Conservation (phyloP, 30 jellyfish, hydroid and myxozoan species). For the Aurelia aurita region DNA sequence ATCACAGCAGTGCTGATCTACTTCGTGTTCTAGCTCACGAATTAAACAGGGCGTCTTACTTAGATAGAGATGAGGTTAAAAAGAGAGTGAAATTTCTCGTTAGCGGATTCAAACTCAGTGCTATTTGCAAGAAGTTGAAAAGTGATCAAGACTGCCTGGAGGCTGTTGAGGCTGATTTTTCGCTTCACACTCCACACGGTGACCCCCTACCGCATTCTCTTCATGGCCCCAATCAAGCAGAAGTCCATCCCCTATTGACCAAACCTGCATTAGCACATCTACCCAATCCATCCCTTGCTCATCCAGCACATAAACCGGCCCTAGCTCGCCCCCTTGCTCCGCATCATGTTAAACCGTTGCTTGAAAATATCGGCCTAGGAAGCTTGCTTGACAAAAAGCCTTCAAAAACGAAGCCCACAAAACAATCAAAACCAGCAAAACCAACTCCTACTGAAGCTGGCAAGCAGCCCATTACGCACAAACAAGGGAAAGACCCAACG, state of each 20-base stretch:
- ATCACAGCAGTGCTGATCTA: conserved; percentile 72
- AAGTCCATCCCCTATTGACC: background rate
- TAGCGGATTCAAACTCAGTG: conserved; percentile 72
- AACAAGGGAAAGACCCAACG: conserved; percentile 22
- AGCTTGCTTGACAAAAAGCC: background rate
- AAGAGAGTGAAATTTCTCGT: conserved; percentile 68
- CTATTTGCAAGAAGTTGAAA: conserved; percentile 45
- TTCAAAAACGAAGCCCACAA: background rate
- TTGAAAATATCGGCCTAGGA: too few species aligned
- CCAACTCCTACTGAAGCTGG: conserved; percentile 26
- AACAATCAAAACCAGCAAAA: conserved; percentile 5
- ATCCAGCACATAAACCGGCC: too few species aligned
- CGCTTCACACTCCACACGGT: conserved; percentile 56
- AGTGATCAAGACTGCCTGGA: conserved; percentile 72
- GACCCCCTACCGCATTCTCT: background rate
- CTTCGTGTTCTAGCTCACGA: conserved; percentile 72
- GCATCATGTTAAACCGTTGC: too few species aligned
- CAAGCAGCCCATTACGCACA: conserved; percentile 31
- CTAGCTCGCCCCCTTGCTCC: too few species aligned
- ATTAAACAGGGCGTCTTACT: conserved; percentile 57
- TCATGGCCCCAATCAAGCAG: background rate
- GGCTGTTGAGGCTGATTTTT: conserved; percentile 71
- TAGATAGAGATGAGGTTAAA: conserved; percentile 64
- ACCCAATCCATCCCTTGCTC: background rate
- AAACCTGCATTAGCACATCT: conserved; percentile 33